A percentile compares a stretch with the other conserved stretches of the same genome.
These are phyloP conservation scores for Caenorhabditis uteleia DNA, from an alignment of 2,888 invertebrate genomes.

Conservation along the genomic window DNA sequence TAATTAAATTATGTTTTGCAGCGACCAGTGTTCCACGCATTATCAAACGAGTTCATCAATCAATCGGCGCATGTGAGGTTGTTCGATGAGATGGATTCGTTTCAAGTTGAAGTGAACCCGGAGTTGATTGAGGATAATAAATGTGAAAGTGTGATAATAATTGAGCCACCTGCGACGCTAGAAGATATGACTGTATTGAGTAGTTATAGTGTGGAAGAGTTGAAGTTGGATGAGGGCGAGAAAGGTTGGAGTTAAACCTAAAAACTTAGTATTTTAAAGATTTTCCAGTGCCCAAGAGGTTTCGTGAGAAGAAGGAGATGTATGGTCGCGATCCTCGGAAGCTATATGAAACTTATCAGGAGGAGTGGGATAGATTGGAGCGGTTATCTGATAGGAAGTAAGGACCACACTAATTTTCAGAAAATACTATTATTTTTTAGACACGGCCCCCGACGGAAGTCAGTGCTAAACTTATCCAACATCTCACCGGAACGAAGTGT, in stretches of 20 bases:
- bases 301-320: constrained; percentile 66
- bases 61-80: constrained; percentile 41
- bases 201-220: constrained; percentile 10
- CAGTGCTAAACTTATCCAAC: constrained; percentile 39
- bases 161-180: constrained; percentile 42
- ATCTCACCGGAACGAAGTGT: constrained; percentile 41
- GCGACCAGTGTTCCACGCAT: constrained; percentile 54
- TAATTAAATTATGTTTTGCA: constrained; percentile 43
- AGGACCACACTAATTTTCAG: neutral
- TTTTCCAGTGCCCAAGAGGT: constrained; percentile 56
- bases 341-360: constrained; percentile 66
- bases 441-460: constrained; percentile 46
- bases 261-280: neutral
- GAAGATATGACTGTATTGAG: constrained; percentile 39
- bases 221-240: constrained; percentile 21
- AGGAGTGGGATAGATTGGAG: constrained; percentile 66
- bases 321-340: constrained; percentile 66
- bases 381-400: constrained; percentile 49
- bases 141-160: constrained; percentile 42
- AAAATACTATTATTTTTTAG: constrained; percentile 7
- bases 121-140: constrained; percentile 35
- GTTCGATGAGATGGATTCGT: constrained; percentile 28
- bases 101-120: constrained; percentile 28
- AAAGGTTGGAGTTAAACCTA: constrained; percentile 7
- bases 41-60: constrained; percentile 41